Conservation (phyloP, 2,113 vertebrate species). For the Gambusia affinis region DNA sequence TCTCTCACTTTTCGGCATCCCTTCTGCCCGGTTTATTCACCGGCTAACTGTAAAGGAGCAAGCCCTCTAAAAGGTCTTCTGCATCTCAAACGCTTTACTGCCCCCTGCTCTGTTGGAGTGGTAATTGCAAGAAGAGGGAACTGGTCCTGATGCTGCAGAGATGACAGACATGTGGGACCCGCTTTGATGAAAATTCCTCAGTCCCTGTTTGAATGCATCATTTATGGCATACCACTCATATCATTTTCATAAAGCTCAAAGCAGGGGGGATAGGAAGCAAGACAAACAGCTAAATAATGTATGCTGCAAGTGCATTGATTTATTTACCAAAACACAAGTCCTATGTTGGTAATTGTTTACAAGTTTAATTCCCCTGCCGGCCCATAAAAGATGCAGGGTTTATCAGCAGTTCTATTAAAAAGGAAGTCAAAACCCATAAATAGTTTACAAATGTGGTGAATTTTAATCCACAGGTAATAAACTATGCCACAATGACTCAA, state of each 20-base stretch:
- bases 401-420: constrained; percentile 19
- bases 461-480: constrained; percentile 22
- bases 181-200: constrained; percentile 11
- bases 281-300: constrained; percentile 57
- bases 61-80: neutral
- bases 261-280: constrained; percentile 17
- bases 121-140: neutral
- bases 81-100: neutral
- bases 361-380: constrained; percentile 29
- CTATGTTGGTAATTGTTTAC: constrained; percentile 51
- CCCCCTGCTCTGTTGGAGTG: constrained; percentile 58
- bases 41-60: neutral
- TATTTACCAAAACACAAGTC: constrained; percentile 58
- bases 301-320: constrained; percentile 42
- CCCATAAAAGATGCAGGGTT: constrained; percentile 11
- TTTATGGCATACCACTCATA: constrained; percentile 37
- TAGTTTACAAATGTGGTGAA: constrained; percentile 29
- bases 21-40: neutral
- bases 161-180: neutral
- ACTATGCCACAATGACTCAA: constrained; percentile 17
- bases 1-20: neutral
- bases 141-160: constrained; percentile 48
- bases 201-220: constrained; percentile 30
- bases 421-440: constrained; percentile 41
- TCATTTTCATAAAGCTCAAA: constrained; percentile 28